Evolutionary conservation across 2,797 vertebrate genomes (phyloP), one percentile per base, ranked within the genome.

Genomic region (Octomys mimax): DNA sequence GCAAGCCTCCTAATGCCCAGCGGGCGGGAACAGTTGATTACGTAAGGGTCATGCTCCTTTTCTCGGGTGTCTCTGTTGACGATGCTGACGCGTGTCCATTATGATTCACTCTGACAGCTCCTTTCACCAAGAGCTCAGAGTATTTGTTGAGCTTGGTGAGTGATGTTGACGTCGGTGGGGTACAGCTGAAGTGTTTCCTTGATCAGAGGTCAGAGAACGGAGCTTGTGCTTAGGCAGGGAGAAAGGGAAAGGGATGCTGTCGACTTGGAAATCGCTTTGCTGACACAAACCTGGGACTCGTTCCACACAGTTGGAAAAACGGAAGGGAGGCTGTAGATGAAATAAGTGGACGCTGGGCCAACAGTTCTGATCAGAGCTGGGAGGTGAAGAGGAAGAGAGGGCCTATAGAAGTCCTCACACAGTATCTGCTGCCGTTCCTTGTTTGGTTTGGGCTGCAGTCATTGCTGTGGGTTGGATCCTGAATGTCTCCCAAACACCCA

Each of bases 1-100:
- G 62, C 82, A 89, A 70, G 85, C 77, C 68, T 26, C 46, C 49
- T 54, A 89, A 95, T 90, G 62, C 89, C 75, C 91, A 90, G 3
- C 1, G 83, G 73, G 3, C 1, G 83, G 73, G 89, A 88, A 87
- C 73, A 62, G 91, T 85, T 92, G 81, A 92, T 70, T 97, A 92
- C 79, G 71, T 11, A 80, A 80, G 42, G 62, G 42, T 70, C 81
- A 61, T 3, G 57, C 68, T 91, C 64, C 75, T 66, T 92, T 79
- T 66, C 89, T 81, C 42, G 64, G 91, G 52, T 5, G 39, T 89
- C 87, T 90, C 97, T 90, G 57, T 16, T 46, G 54, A 86, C 87
- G 81, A 70, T 84, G 77, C 73, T 66, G 93, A 92, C 46, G 42
- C 16, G 14, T 83, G 87, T 85, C 91, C 89, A 26, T 57, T 49